Percentiles rank a stretch among this genome's conserved stretches.
Conservation (phyloP, 2,797 vertebrate species). For the Cyclopterus lumpus region DNA sequence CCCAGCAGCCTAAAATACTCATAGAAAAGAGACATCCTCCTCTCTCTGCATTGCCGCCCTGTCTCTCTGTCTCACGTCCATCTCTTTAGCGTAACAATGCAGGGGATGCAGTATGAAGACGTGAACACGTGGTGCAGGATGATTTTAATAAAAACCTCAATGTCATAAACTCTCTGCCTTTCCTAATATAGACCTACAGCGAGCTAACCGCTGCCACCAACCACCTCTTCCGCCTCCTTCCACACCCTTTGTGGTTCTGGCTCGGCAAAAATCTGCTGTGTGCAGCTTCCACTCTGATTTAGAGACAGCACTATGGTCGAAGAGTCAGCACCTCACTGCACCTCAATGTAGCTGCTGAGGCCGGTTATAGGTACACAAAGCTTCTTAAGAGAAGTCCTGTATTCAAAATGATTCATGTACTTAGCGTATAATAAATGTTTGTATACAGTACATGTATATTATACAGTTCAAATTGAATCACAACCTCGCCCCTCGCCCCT, state of each 20-base stretch:
- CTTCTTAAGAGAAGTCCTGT: neutral
- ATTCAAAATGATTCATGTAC: neutral
- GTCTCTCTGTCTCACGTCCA: neutral
- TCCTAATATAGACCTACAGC: constrained; percentile 70
- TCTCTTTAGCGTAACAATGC: constrained; percentile 14
- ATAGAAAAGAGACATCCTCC: constrained; percentile 26
- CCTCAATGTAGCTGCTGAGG: constrained; percentile 13
- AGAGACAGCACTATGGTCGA: constrained; percentile 28
- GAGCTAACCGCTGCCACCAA: constrained; percentile 66
- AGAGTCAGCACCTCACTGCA: constrained; percentile 37
- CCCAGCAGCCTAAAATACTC: constrained; percentile 50
- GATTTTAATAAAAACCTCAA: constrained; percentile 61
- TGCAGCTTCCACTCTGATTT: constrained; percentile 55
- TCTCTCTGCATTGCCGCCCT: neutral
- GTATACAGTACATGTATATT: no score
- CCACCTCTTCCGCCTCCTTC: constrained; percentile 53
- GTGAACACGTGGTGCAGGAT: constrained; percentile 24
- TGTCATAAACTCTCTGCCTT: constrained; percentile 47
- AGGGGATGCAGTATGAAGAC: neutral
- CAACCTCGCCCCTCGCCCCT: no score
- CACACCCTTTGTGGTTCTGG: constrained; percentile 78
- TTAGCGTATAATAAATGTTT: no score
- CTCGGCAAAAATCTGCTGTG: constrained; percentile 59
- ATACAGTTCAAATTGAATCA: no score
- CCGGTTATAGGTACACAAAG: neutral